These are phyloP conservation scores for Drosophila lutescens DNA, from an alignment of 2,888 invertebrate species.

Conservation along the genomic window DNA sequence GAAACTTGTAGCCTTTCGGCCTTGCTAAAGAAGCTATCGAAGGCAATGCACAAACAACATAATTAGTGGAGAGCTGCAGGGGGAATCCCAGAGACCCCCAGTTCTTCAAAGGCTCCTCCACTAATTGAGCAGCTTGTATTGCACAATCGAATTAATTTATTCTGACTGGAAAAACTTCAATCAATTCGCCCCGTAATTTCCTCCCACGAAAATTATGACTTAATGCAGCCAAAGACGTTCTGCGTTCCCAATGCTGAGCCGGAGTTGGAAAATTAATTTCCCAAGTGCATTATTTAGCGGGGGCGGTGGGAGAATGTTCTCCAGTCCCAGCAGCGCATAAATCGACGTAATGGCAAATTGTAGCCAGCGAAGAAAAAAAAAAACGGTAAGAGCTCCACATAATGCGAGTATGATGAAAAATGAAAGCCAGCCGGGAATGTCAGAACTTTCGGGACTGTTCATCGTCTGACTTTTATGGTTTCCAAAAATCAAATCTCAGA, in stretches of 20 bases:
- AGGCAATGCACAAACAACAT: conserved; percentile 54
- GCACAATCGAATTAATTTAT: conserved; percentile 62
- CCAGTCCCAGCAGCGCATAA: conserved; percentile 45
- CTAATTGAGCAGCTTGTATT: conserved; percentile 41
- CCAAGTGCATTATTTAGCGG: conserved; percentile 62
- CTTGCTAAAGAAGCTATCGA: conserved; percentile 30
- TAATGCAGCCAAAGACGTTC: conserved; percentile 16
- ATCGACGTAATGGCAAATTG: conserved; percentile 59
- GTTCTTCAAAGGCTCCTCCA: conserved; percentile 24
- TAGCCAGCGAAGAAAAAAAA: conserved; percentile 22
- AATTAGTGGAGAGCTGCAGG: conserved; percentile 53
- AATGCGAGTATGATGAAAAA: conserved; percentile 46
- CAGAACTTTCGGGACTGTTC: conserved; percentile 20
- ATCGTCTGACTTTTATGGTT: conserved; percentile 32
- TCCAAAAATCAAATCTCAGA: conserved; percentile 17
- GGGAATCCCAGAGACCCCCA: neutral
- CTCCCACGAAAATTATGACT: conserved; percentile 28
- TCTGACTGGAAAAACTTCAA: conserved; percentile 35
- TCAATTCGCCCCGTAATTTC: conserved; percentile 14
- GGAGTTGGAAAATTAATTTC: conserved; percentile 62
- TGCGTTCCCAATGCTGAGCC: conserved; percentile 8
- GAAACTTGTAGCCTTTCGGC: conserved; percentile 67
- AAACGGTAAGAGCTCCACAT: conserved; percentile 21
- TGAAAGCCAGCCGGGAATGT: conserved; percentile 30
- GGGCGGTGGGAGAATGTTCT: conserved; percentile 6